These are phyloP conservation scores for Pseudochirops cupreus DNA, from an alignment of 2,797 vertebrate genomes.

Conservation along the genomic window DNA sequence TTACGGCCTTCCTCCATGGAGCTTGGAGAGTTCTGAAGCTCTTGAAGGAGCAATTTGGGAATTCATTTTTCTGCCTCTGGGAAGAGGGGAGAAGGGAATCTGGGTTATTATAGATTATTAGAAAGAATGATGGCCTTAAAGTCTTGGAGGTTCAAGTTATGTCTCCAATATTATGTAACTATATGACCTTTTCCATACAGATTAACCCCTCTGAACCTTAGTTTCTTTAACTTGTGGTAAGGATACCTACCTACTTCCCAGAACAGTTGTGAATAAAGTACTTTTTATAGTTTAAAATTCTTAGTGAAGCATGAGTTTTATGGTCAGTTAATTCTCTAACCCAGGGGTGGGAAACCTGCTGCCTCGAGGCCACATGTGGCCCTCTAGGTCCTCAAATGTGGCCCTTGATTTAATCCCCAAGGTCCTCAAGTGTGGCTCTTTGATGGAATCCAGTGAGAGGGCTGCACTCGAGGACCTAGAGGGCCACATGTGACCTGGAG, in stretches of 20 bases:
- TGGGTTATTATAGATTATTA: background rate
- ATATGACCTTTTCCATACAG: background rate
- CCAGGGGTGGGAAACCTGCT: too few species aligned
- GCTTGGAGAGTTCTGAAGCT: background rate
- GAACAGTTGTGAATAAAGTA: background rate
- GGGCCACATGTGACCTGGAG: too few species aligned
- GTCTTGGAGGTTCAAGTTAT: background rate
- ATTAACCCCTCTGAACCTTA: background rate
- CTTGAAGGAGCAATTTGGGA: background rate
- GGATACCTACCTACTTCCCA: background rate
- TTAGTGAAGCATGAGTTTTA: background rate
- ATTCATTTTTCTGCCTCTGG: conserved; percentile 23
- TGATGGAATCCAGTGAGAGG: too few species aligned
- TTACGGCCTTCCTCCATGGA: background rate
- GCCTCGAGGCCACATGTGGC: too few species aligned
- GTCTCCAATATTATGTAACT: background rate
- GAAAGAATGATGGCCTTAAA: background rate
- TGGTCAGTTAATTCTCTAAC: background rate
- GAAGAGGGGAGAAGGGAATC: background rate
- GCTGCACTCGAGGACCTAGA: too few species aligned
- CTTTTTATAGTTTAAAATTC: background rate
- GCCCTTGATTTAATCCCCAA: too few species aligned
- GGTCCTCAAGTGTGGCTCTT: too few species aligned
- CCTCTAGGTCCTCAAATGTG: too few species aligned
- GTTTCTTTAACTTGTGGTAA: background rate